Base-by-base conservation (phyloP, 2,888 invertebrate genomes). In the Eutolmus rufibarbis region DNA sequence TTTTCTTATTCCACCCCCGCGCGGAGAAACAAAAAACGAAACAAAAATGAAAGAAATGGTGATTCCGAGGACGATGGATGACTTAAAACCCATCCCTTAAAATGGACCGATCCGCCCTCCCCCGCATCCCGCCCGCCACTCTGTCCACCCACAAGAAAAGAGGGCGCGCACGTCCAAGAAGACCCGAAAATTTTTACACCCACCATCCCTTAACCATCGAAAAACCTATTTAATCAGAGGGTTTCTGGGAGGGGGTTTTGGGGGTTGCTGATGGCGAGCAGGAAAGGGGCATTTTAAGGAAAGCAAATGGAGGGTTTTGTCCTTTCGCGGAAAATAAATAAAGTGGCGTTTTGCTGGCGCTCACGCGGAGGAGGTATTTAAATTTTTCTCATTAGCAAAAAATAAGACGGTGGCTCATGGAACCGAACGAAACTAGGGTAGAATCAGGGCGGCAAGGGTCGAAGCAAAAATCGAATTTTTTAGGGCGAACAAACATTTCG, bases 361-460 rank as follows among this genome's bases (percentile, higher is more conserved):
- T 43, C 16, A 5, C 77, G 77, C 77, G 19, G 37, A 77, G 51
- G n/a, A 16, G 51, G 77, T 77, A 86, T 86, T 86, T 86, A 86
- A 86, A 77, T 77, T 86, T 86, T 86, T 77, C 77, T 86, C 86
- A 86, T 86, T 77, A 86, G 77, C 31, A 82, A 82, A 82, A 82
- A 43, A 43, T 57, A 82, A 82, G 82, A 82, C 79, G 46, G 23
- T 51, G 46, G 79, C 4, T 34, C 43, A 43, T 23, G 34, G 28
- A 28, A n/a, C 23, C n/a, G n/a, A 28, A 28, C 0, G 74, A 16
- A 28, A 28, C 23, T 12, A 28, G 74, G 74, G 74, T 74, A 28
- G 74, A 74, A 5, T 12, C 9, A 12, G 12, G 43, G 12, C 12
- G 3, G 12, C 43, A 43, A 7, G 34, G 34, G 5, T 34, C 7